Base-by-base conservation (phyloP, 1,140 invertebrate genomes). In the Zaprionus ornatus region DNA sequence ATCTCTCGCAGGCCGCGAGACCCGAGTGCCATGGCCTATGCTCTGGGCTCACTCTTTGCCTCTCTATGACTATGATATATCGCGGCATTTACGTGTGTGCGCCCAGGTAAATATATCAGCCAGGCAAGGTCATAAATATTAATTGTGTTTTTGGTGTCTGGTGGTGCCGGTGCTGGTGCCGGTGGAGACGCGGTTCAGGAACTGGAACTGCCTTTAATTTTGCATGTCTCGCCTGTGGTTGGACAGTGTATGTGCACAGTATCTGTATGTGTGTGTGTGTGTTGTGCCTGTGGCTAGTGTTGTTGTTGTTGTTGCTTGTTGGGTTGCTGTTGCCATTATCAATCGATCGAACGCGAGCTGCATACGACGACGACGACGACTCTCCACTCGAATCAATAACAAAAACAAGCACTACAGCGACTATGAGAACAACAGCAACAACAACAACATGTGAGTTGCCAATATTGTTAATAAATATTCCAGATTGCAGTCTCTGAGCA, bases 91-190 rank as follows among this genome's bases (percentile, higher is more conserved):
- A 90, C 76, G 72, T 81, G 85, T 90, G 85, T 90, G 85, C 86
- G 81, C 85, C 85, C 79, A 80, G 86, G 82, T 82, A 90, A 80
- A 90, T 90, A 90, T 90, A 90, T 90, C 85, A 90, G 85, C 72
- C 68, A 69, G 69, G 86, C 82, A 90, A 90, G 85, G 85, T 90
- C 85, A 90, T 90, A 90, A 90, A 90, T 90, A 90, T 90, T 90
- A 90, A 90, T 90, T 90, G 85, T 85, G 79, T 88, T 77, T 84
- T 68, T 42, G 72, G 55, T 60, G 50, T n/a, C 35, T 52, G 19
- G 35, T 32, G 29, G 9, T 32, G 60, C 25, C 40, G 61, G 6
- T 19, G 40, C 42, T 35, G 5, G 3, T 45, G 40, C n/a, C 40
- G n/a, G n/a, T 45, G n/a, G 37, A n/a, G 12, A 37, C 7, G 60